Evolutionary conservation across 2,113 vertebrate species (phyloP).

Genomic region (Platycercus adscitus): DNA sequence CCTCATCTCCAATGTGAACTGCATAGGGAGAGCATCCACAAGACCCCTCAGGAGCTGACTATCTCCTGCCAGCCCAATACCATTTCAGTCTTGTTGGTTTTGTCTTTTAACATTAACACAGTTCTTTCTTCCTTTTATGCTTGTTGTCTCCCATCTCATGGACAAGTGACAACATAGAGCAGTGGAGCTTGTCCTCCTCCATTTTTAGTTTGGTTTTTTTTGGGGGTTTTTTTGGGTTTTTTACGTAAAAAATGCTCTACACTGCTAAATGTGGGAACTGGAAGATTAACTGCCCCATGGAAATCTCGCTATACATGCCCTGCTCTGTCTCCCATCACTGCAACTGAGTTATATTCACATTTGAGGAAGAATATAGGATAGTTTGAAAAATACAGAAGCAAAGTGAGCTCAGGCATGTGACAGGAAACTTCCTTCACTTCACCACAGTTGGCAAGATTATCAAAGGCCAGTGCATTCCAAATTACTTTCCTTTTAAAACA

Average conservation of each 20-base stretch:
- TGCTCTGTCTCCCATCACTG: neutral
- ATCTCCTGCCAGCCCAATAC: neutral
- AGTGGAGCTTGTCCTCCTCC: neutral
- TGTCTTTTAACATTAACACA: neutral
- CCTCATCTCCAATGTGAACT: neutral
- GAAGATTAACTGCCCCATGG: neutral
- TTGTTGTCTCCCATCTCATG: neutral
- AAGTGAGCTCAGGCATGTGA: neutral
- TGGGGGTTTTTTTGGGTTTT: too few species aligned
- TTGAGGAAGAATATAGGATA: neutral
- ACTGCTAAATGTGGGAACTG: neutral
- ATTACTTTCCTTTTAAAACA: neutral
- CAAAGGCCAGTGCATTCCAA: accelerated
- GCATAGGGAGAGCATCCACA: neutral
- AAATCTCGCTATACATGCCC: neutral
- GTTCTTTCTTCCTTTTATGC: neutral
- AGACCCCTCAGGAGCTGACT: neutral
- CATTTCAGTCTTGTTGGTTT: neutral
- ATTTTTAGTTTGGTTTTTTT: too few species aligned
- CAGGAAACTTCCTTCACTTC: neutral
- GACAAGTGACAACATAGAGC: neutral
- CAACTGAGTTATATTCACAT: neutral
- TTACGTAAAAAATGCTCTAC: neutral
- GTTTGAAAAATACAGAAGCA: neutral
- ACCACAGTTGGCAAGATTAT: neutral